Percentiles rank a stretch among this genome's conserved stretches.
Conservation (phyloP, 2,888 invertebrate species). For the Hedychridium roseum region DNA sequence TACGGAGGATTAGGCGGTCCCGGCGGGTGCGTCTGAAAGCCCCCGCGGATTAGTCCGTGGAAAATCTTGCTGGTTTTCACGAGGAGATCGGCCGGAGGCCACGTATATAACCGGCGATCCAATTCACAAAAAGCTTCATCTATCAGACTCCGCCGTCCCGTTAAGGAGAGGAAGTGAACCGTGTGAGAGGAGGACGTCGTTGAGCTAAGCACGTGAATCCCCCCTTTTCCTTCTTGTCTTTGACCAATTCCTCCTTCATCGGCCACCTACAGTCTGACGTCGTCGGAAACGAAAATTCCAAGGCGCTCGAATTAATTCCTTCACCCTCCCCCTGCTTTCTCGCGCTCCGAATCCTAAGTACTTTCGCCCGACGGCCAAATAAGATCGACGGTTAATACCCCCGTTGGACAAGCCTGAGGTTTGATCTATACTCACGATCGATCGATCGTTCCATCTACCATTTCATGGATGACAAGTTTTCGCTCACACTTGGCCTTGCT, state of each 20-base stretch:
- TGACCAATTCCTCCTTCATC: slow-evolving; percentile 7
- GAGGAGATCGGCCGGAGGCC: not conserved
- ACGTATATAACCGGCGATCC: slow-evolving; percentile 19
- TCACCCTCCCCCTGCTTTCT: too few species aligned
- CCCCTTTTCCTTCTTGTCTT: slow-evolving; percentile 15
- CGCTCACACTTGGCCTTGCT: too few species aligned
- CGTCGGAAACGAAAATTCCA: too few species aligned
- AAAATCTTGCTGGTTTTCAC: slow-evolving; percentile 3
- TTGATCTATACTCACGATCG: too few species aligned
- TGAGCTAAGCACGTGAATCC: slow-evolving; percentile 25
- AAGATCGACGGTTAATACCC: too few species aligned
- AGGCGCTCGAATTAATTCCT: too few species aligned
- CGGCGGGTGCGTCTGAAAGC: slow-evolving; percentile 8
- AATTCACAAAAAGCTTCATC: slow-evolving; percentile 38
- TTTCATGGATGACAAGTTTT: too few species aligned
- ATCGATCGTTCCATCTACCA: too few species aligned
- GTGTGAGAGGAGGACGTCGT: slow-evolving; percentile 1
- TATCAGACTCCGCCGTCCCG: slow-evolving; percentile 14
- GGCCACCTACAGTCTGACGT: too few species aligned
- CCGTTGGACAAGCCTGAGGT: too few species aligned
- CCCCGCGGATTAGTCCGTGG: slow-evolving; percentile 9
- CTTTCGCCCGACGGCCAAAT: too few species aligned
- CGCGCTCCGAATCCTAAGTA: too few species aligned
- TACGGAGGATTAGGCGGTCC: slow-evolving; percentile 5
- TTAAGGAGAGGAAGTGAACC: slow-evolving; percentile 12